phyloP scores from a whole-genome alignment of 1,140 invertebrate genomes.

The Cecropterus lyciades region DNA sequence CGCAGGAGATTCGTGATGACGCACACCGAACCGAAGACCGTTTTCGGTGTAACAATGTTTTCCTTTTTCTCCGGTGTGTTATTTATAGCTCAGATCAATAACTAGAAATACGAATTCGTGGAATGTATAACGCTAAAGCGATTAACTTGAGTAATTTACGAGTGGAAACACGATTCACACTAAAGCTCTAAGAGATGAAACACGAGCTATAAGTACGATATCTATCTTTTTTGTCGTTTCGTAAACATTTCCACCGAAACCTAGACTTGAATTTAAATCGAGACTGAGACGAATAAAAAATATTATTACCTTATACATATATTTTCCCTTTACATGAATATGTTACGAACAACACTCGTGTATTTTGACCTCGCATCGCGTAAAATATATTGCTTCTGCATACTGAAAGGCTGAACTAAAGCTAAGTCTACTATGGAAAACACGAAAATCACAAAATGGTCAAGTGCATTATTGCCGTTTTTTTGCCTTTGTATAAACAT shows the following conservation, averaged over 20 bases:
- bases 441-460: background rate
- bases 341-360: background rate
- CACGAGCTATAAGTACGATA: background rate
- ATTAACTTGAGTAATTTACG: slow-evolving; percentile 18
- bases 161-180: background rate
- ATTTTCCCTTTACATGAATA: background rate
- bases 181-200: background rate
- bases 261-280: background rate
- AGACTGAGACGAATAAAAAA: background rate
- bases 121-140: slow-evolving; percentile 38
- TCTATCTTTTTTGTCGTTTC: background rate
- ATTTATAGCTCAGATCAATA: slow-evolving; percentile 60
- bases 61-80: slow-evolving; percentile 49
- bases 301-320: background rate
- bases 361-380: background rate
- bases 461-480: too few species aligned
- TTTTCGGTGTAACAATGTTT: slow-evolving; percentile 51
- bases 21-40: slow-evolving; percentile 56
- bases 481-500: too few species aligned
- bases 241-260: background rate
- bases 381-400: background rate
- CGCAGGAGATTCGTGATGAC: slow-evolving; percentile 67
- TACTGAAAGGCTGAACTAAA: background rate
- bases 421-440: background rate
- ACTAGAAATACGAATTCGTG: slow-evolving; percentile 48